phyloP scores from a whole-genome alignment of 2,888 invertebrate species.

The Phyto melanocephala region DNA sequence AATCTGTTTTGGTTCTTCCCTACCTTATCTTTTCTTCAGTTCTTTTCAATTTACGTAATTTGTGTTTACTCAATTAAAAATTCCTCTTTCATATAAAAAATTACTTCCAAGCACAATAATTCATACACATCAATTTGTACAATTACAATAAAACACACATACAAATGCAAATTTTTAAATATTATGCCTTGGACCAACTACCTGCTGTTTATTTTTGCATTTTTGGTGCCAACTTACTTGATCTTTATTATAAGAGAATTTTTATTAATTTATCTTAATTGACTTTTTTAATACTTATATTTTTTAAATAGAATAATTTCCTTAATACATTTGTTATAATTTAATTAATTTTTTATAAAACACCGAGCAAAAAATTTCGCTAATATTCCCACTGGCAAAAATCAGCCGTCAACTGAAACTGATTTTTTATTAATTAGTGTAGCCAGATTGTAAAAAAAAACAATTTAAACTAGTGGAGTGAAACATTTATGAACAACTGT shows the following conservation, averaged over 20 bases:
- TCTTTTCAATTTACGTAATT: constrained; percentile 36
- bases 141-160: constrained; percentile 13
- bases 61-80: too few relatives aligned
- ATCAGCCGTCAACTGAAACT: constrained; percentile 22
- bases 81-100: neutral
- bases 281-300: constrained; percentile 2
- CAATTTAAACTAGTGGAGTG: neutral
- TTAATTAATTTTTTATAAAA: neutral
- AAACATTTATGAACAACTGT: neutral
- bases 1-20: neutral
- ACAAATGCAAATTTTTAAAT: neutral
- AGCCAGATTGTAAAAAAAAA: neutral
- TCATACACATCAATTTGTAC: constrained; percentile 10
- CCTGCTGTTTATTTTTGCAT: neutral
- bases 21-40: neutral
- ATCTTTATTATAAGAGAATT: neutral
- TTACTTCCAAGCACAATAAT: constrained; percentile 1
- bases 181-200: neutral
- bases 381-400: constrained; percentile 9
- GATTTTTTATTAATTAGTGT: neutral
- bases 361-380: constrained; percentile 8
- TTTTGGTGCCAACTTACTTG: constrained; percentile 33
- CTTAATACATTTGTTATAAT: constrained; percentile 12
- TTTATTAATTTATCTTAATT: constrained; percentile 4
- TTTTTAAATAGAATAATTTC: neutral